Percentiles rank a stretch among this genome's conserved stretches.
Evolutionary conservation across 1,140 invertebrate species (phyloP).

Genomic region (Brachionus sp.): DNA sequence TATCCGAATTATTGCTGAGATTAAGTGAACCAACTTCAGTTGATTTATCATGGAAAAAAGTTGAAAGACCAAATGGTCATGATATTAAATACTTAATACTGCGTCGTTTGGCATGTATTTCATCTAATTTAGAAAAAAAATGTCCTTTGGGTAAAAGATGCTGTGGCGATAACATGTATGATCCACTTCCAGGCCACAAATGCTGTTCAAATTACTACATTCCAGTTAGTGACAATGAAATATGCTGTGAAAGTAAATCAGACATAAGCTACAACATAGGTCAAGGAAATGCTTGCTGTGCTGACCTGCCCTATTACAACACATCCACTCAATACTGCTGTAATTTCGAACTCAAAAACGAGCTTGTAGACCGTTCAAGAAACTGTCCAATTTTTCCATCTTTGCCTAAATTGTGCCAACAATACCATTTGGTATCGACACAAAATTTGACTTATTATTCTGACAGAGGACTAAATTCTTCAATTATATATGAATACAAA

Average conservation of each 20-base stretch:
- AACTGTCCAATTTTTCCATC: neutral
- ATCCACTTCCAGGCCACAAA: neutral
- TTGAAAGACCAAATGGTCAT: neutral
- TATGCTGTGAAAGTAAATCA: neutral
- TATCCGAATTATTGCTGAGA: neutral
- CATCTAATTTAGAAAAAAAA: neutral
- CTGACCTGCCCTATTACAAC: neutral
- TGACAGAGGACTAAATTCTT: neutral
- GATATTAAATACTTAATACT: neutral
- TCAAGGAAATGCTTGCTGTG: constrained; percentile 1
- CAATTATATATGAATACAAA: neutral
- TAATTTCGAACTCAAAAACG: neutral
- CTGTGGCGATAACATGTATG: neutral
- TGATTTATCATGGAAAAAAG: neutral
- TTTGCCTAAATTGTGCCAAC: neutral
- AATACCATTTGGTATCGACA: neutral
- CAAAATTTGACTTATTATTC: neutral
- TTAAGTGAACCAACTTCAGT: neutral
- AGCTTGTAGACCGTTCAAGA: neutral
- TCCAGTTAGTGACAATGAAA: neutral
- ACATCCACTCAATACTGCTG: constrained; percentile 4
- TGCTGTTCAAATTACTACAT: constrained; percentile 11
- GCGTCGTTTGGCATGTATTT: neutral
- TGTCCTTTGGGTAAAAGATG: neutral
- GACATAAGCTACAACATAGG: neutral